Evolutionary conservation across 2,113 vertebrate species (phyloP), one percentile per base, ranked within the genome.

Genomic region (Leptosomus discolor): DNA sequence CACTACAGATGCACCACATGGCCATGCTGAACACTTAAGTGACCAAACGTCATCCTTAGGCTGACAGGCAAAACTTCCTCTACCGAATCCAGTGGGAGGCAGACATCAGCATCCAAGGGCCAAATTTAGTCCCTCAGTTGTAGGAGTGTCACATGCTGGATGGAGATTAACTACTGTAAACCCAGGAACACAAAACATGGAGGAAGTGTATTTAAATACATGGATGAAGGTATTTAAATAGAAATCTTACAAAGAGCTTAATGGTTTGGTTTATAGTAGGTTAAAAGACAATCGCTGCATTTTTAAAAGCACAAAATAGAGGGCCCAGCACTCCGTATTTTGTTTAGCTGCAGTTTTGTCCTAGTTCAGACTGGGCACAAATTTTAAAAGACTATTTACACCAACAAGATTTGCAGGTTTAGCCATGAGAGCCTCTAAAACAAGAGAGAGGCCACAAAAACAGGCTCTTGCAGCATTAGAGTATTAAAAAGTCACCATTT

Each of bases 311-410:
- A 87, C 29, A 71, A 94, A 91, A 84, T 43, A 91, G 87, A 95
- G 89, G 76, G 74, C 56, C 84, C 86, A 91, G 76, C 75, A 80
- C 85, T 86, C 88, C 0, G 0, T 34, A 63, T 77, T 79, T 75
- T 56, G 61, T 85, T 77, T 63, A 50, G 83, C 60, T 91, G 92
- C 83, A 92, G 53, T 82, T 86, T 61, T 81, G 36, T 84, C 48
- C 79, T 78, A 71, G 53, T 80, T 91, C 65, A 87, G 56, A 78
- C 3, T 14, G 36, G 87, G 37, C 64, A 84, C 27, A 75, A 46
- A 57, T 54, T 92, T 94, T 80, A 70, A 84, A 94, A 88, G 79
- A 96, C 56, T 92, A 95, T 94, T 95, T 96, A 92, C 91, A 95
- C 41, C 61, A 85, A 81, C 19, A 46, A 90, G 57, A 87, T 75